Conservation (phyloP, 2,113 vertebrate species). For the Casuarius casuarius region DNA sequence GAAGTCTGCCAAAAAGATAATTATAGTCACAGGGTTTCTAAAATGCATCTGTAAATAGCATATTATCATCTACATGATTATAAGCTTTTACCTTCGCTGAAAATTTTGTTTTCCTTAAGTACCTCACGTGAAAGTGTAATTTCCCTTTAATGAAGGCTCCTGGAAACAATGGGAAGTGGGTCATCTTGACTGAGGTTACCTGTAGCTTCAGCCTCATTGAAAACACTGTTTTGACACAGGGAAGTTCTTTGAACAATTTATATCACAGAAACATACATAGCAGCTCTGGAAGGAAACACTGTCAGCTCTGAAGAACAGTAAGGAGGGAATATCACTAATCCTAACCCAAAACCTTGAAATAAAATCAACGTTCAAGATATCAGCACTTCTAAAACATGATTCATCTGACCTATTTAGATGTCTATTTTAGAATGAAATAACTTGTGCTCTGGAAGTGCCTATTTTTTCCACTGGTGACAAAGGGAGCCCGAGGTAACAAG, state of each 20-base stretch:
- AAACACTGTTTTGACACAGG: background rate
- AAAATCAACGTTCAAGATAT: background rate
- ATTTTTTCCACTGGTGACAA: background rate
- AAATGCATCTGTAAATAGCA: background rate
- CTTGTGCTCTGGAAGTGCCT: background rate
- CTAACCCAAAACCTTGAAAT: background rate
- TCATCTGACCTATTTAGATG: constrained; percentile 35
- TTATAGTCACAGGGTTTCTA: background rate
- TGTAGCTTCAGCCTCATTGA: background rate
- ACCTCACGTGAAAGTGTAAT: rapidly evolving
- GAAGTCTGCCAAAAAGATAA: background rate
- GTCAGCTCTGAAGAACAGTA: background rate
- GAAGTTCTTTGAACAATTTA: background rate
- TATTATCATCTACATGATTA: background rate
- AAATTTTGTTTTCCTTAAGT: background rate
- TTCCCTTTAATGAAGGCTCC: background rate
- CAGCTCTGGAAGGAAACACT: background rate
- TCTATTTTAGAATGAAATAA: constrained; percentile 31
- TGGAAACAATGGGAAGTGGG: background rate
- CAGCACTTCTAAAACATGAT: background rate
- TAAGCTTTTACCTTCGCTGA: background rate
- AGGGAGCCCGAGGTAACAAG: background rate
- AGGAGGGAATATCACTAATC: background rate
- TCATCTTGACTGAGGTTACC: background rate
- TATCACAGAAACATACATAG: background rate